Conservation (phyloP, 37 sponge, comb jelly and placozoan species). For the Cliona cf. orientalis region DNA sequence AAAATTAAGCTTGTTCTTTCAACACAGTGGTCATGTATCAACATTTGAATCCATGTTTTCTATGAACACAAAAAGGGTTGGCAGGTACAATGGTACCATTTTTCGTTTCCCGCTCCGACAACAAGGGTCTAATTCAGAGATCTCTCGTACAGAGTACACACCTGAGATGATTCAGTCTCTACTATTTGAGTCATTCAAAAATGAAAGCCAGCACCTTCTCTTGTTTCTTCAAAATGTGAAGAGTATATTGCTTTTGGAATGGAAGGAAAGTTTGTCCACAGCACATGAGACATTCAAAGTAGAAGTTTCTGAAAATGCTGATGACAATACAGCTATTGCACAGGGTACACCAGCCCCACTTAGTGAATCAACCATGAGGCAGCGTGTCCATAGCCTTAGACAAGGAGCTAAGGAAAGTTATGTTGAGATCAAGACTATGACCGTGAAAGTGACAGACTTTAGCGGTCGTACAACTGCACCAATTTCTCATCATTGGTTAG, state of each 20-base stretch:
- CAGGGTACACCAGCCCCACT: too few species aligned
- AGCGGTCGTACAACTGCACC: too few species aligned
- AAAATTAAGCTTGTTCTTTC: too few species aligned
- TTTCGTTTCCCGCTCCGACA: constrained; percentile 81
- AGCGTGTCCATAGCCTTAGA: too few species aligned
- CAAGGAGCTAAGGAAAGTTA: too few species aligned
- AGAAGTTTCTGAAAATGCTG: not conserved
- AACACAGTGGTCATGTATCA: constrained; percentile 32
- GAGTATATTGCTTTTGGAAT: constrained; percentile 38
- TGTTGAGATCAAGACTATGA: too few species aligned
- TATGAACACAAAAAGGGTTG: not conserved
- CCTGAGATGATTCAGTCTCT: constrained; percentile 27
- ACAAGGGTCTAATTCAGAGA: constrained; percentile 32
- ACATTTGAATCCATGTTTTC: constrained; percentile 45
- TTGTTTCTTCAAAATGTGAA: constrained; percentile 69
- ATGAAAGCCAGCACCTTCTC: constrained; percentile 50
- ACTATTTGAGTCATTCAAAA: constrained; percentile 49
- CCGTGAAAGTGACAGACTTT: too few species aligned
- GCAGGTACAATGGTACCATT: constrained; percentile 61
- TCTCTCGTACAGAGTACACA: constrained; percentile 16
- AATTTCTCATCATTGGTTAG: constrained; percentile 60
- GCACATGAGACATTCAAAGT: not conserved
- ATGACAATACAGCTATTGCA: constrained; percentile 4
- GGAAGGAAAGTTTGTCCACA: not conserved
- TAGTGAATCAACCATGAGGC: too few species aligned